Conservation (phyloP, 2,113 vertebrate genomes). For the Calypte anna region DNA sequence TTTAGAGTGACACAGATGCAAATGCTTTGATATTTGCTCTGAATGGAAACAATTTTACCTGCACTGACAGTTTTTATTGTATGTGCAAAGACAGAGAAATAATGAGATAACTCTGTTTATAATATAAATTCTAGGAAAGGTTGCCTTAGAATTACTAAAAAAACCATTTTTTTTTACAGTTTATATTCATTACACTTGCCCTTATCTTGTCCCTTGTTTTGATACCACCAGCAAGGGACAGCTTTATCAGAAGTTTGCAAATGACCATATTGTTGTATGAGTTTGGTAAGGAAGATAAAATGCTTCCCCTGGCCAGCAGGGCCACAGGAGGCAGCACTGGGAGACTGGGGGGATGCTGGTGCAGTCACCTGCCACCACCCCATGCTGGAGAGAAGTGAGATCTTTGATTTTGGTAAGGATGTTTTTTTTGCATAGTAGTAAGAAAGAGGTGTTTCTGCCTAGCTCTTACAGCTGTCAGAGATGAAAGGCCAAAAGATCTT, state of each 20-base stretch:
- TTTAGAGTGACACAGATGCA: neutral
- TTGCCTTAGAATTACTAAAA: neutral
- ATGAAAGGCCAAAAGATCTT: neutral
- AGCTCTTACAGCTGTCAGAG: neutral
- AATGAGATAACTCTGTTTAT: neutral
- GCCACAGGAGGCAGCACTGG: neutral
- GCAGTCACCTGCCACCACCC: neutral
- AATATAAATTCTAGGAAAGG: neutral
- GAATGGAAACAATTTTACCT: neutral
- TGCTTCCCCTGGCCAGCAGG: neutral
- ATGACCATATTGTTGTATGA: neutral
- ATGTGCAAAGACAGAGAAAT: neutral
- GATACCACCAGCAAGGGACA: neutral
- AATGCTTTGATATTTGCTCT: neutral
- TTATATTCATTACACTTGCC: neutral
- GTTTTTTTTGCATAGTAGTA: neutral
- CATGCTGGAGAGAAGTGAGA: rapidly evolving
- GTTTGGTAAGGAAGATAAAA: constrained; percentile 14
- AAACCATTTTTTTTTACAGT: neutral
- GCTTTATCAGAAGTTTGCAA: neutral
- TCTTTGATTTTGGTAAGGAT: neutral
- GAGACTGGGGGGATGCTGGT: neutral
- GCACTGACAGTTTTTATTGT: neutral
- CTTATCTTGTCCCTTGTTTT: neutral
- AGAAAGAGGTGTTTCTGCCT: neutral